Base-by-base conservation (phyloP, 35 echinoderm and acorn worm genomes). In the Heliocidaris erythrogramma region DNA sequence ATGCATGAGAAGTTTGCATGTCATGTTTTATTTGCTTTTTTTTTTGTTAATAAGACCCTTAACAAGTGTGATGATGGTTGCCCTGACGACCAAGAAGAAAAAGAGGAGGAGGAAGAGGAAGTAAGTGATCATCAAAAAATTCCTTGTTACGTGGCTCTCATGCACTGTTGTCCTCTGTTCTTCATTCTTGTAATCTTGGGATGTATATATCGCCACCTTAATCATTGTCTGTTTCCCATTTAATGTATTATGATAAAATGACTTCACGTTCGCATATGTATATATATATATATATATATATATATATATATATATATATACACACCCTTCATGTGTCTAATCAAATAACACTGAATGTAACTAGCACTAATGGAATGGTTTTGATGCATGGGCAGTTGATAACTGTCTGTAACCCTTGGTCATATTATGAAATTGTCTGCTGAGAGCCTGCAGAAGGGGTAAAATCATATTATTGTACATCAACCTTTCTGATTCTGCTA, bases 11-110 rank as follows among this genome's bases (percentile, higher is more conserved):
- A 29, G 65, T 78, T n/a, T 78, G 65, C 65, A 78, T 78, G 65
- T 78, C 21, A 27, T 78, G 21, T 78, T 78, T 78, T 78, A 78
- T 78, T 78, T 78, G 27, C 7, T 27, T 78, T 78, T 78, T n/a
- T 3, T 27, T 69, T 27, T 69, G 17, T 24, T 78, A 52, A 52
- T 52, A 78, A 78, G 65, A 78, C 65, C 65, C 21, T 78, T 21
- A 78, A 78, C 65, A n/a, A 78, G 65, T 78, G 65, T 78, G 65
- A 78, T n/a, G 65, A 78, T 27, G 65, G 65, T 78, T 78, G 65
- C 65, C 65, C 65, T 18, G 65, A 78, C 8, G 21, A 78, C 5
- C 21, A 24, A 24, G 61, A 24, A 27, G 7, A 78, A 78, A 7
- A 78, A 78, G 21, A 78, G 14, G 65, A 78, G 27, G 65, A 78